A percentile compares a stretch with the other conserved stretches of the same genome.
Evolutionary conservation across 2,113 vertebrate genomes (phyloP).

Genomic region (Bujurquina vittata): DNA sequence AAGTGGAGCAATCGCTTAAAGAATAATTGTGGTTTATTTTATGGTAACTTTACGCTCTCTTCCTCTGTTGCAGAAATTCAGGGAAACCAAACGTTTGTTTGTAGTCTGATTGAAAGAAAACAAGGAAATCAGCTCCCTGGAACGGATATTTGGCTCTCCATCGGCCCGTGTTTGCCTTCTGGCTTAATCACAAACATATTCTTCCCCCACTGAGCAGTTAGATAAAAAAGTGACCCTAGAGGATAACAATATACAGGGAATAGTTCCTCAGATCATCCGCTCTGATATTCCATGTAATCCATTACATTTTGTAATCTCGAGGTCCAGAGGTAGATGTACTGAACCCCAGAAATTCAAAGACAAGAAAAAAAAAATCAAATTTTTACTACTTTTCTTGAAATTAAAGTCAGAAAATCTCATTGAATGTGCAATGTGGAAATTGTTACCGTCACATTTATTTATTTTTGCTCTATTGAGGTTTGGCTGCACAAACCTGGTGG

Average conservation of each 20-base stretch:
- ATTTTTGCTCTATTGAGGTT: conserved; percentile 3
- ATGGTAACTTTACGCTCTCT: neutral
- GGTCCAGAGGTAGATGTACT: neutral
- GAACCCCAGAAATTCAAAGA: neutral
- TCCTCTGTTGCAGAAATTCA: neutral
- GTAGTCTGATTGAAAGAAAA: conserved; percentile 6
- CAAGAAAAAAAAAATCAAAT: neutral
- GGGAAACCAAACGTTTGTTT: conserved; percentile 7
- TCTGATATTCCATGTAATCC: neutral
- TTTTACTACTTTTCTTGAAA: neutral
- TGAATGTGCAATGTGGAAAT: neutral
- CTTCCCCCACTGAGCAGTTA: neutral
- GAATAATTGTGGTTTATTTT: conserved; percentile 7
- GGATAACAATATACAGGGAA: neutral
- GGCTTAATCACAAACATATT: conserved; percentile 9
- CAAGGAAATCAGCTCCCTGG: conserved; percentile 1
- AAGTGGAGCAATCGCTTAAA: neutral
- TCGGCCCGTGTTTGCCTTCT: neutral
- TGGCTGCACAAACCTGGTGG: conserved; percentile 6
- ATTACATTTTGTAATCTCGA: neutral
- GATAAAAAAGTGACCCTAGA: neutral
- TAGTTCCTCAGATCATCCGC: neutral
- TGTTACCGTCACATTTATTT: neutral
- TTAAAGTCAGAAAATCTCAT: neutral
- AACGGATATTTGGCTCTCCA: neutral